Base-by-base conservation (phyloP, 2,888 invertebrate species). In the Aphidius colemani region DNA sequence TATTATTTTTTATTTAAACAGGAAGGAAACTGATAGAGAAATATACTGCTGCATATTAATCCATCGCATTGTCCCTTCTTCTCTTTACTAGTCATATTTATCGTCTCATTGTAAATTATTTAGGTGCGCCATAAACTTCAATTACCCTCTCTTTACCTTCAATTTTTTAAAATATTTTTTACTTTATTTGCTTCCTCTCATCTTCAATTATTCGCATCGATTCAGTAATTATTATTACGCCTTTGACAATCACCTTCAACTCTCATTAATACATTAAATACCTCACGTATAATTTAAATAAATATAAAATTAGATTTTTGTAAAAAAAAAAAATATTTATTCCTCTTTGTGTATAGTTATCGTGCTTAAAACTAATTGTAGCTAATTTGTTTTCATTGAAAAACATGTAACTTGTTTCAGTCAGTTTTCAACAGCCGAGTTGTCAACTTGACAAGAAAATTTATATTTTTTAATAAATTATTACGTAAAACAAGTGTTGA, bases 1-100 rank as follows among this genome's bases (percentile, higher is more conserved):
- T 30, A 30, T 71, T 18, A 18, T 18, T 18, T 18, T 18, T 69
- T 66, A 71, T 70, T 69, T 67, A 61, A 63, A 70, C 74, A 75
- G 78, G 77, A 78, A 79, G 78, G 76, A 78, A 78, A 76, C 72
- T 72, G 75, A 74, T 74, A 72, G 72, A 71, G 72, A 71, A 74
- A 74, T 30, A 30, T 70, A 71, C 70, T 71, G 72, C 64, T 70
- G 77, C 75, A 77, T 77, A 76, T 75, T 75, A 76, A 77, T 76
- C 72, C 64, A 39, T 39, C 59, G 41, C 55, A 11, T 53, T 13
- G 43, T 13, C 44, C 59, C 51, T 43, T 41, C 45, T 58, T 55
- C 46, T 58, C 51, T 46, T 53, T 50, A 49, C 43, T 49, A 56
- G 51, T 45, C 56, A 39, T 45, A 55, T 40, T 53, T 8, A 46